These are phyloP conservation scores for Choristoneura rosaceana DNA, from an alignment of 2,888 invertebrate species.

Conservation along the genomic window DNA sequence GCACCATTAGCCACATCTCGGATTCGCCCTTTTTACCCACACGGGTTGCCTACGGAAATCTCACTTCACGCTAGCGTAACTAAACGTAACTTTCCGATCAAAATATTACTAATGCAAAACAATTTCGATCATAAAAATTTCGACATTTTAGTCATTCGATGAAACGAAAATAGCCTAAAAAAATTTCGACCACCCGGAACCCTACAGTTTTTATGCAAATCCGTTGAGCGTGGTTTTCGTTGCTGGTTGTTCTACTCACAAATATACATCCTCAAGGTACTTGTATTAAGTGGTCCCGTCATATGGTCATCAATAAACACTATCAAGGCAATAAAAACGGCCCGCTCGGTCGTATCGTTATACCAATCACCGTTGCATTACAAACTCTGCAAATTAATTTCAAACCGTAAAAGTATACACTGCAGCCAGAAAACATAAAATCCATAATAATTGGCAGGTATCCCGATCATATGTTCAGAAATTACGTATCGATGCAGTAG, in stretches of 20 bases:
- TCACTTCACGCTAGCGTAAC: no score
- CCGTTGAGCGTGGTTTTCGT: no score
- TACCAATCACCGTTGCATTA: neutral
- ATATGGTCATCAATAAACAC: neutral
- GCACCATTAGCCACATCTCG: no score
- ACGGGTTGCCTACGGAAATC: no score
- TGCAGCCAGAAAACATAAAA: conserved; percentile 7
- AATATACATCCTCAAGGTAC: neutral
- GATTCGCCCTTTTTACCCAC: no score
- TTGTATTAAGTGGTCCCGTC: neutral
- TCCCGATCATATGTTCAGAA: conserved; percentile 16
- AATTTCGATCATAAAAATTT: no score
- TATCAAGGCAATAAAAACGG: neutral
- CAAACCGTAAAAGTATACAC: conserved; percentile 1
- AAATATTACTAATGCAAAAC: no score
- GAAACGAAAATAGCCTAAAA: no score
- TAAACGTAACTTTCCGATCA: no score
- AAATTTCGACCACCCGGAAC: no score
- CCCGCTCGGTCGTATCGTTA: neutral
- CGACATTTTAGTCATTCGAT: no score
- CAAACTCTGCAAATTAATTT: conserved; percentile 3
- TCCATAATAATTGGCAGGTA: conserved; percentile 17
- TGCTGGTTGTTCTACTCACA: neutral
- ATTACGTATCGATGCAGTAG: conserved; percentile 1
- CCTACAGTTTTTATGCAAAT: no score